phyloP scores from a whole-genome alignment of 2,113 vertebrate genomes.

The Notarius quadriscutis region DNA sequence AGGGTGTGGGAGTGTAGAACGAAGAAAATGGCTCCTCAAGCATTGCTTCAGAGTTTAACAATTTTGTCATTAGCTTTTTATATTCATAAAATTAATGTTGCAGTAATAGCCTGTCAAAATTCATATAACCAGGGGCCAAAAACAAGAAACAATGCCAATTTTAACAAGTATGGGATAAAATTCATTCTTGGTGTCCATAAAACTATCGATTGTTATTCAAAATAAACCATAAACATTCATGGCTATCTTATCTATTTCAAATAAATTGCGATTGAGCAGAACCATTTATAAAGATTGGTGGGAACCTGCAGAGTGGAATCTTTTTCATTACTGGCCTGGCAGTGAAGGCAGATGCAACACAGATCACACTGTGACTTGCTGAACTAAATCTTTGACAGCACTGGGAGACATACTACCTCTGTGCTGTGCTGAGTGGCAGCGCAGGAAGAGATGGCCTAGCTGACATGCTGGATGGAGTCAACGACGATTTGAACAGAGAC shows the following conservation, averaged over 20 bases:
- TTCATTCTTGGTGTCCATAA: constrained; percentile 62
- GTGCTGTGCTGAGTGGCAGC: constrained; percentile 43
- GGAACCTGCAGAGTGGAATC: neutral
- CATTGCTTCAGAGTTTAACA: constrained; percentile 23
- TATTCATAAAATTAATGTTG: constrained; percentile 13
- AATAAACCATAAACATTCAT: constrained; percentile 71
- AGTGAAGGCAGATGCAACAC: constrained; percentile 15
- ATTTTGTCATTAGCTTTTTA: constrained; percentile 50
- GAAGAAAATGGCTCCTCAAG: constrained; percentile 18
- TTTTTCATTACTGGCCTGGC: constrained; percentile 14
- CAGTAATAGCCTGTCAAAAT: constrained; percentile 26
- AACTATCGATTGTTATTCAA: constrained; percentile 60
- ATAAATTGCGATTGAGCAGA: constrained; percentile 68
- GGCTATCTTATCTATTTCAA: constrained; percentile 63
- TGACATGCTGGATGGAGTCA: constrained; percentile 40
- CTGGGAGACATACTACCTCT: neutral
- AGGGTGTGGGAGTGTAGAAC: neutral
- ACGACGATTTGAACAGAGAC: neutral
- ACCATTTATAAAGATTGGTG: constrained; percentile 56
- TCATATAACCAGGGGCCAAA: constrained; percentile 47
- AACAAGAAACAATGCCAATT: constrained; percentile 54
- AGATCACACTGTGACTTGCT: constrained; percentile 25
- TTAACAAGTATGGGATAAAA: constrained; percentile 61
- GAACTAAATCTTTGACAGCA: constrained; percentile 21
- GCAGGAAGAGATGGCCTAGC: constrained; percentile 33